phyloP scores from a whole-genome alignment of 2,113 vertebrate species.

The Thamnophis sirtalis region DNA sequence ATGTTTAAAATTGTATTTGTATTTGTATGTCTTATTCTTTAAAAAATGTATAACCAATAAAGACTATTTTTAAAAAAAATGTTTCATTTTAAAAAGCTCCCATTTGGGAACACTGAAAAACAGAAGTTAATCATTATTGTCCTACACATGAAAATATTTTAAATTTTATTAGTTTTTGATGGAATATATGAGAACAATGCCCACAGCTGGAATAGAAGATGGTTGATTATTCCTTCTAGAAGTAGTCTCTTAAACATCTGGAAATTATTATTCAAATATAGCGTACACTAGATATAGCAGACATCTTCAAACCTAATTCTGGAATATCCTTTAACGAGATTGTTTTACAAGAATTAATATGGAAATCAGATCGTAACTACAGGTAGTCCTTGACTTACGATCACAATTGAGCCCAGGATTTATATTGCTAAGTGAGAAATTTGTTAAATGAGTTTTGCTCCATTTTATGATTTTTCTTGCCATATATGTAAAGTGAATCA shows the following conservation, averaged over 20 bases:
- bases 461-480: too few species aligned
- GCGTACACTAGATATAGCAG: background rate
- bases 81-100: background rate
- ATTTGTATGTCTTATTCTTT: too few species aligned
- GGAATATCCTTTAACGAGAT: background rate
- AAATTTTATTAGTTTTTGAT: background rate
- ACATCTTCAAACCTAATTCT: background rate
- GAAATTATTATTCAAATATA: background rate
- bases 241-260: background rate
- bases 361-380: background rate
- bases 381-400: too few species aligned
- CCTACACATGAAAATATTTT: background rate
- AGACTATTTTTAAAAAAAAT: too few species aligned
- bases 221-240: background rate
- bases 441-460: too few species aligned
- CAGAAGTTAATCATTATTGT: background rate
- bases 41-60: too few species aligned
- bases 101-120: background rate
- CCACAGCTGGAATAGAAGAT: too few species aligned
- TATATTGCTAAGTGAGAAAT: too few species aligned
- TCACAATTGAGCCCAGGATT: too few species aligned
- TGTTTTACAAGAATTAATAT: background rate
- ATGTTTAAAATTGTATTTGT: too few species aligned
- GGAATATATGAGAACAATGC: background rate
- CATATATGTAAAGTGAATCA: too few species aligned